Conservation (phyloP, 2,888 invertebrate species). For the Agonopterix arenella region DNA sequence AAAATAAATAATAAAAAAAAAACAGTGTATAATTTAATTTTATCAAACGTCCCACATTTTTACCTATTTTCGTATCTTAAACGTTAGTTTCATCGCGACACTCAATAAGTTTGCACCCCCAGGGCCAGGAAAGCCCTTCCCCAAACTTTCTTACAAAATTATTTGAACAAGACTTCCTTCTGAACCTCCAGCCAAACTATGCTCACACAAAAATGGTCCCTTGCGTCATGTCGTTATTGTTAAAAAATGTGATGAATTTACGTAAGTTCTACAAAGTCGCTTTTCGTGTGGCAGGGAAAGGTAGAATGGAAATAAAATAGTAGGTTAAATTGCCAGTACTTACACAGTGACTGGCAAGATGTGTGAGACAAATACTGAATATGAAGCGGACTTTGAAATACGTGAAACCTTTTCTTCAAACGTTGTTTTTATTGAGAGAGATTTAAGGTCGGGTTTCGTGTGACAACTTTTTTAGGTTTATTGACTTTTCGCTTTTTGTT, state of each 20-base stretch:
- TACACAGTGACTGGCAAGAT: constrained; percentile 37
- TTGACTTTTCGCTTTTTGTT: constrained; percentile 23
- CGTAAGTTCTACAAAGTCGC: constrained; percentile 23
- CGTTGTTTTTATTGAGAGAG: constrained; percentile 4
- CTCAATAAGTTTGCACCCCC: constrained; percentile 56
- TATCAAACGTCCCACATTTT: constrained; percentile 2
- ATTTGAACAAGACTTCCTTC: constrained; percentile 53
- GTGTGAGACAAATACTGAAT: constrained; percentile 44
- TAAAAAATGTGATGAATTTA: constrained; percentile 25
- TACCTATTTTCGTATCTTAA: constrained; percentile 24
- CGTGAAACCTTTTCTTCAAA: constrained; percentile 1
- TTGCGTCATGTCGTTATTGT: constrained; percentile 22
- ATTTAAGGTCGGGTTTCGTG: constrained; percentile 2
- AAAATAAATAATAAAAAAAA: too few relatives aligned
- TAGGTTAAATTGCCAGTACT: constrained; percentile 45
- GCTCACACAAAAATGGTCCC: constrained; percentile 37
- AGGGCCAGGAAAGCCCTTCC: constrained; percentile 51
- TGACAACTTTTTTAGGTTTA: constrained; percentile 11
- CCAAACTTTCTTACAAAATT: constrained; percentile 64
- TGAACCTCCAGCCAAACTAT: constrained; percentile 15
- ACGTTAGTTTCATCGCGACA: constrained; percentile 28
- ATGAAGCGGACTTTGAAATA: constrained; percentile 30
- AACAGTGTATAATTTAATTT: too few relatives aligned
- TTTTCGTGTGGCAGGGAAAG: constrained; percentile 16
- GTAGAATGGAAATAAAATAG: constrained; percentile 35